Evolutionary conservation across 35 echinoderm and acorn worm species (phyloP).

Genomic region (Acanthaster planci): DNA sequence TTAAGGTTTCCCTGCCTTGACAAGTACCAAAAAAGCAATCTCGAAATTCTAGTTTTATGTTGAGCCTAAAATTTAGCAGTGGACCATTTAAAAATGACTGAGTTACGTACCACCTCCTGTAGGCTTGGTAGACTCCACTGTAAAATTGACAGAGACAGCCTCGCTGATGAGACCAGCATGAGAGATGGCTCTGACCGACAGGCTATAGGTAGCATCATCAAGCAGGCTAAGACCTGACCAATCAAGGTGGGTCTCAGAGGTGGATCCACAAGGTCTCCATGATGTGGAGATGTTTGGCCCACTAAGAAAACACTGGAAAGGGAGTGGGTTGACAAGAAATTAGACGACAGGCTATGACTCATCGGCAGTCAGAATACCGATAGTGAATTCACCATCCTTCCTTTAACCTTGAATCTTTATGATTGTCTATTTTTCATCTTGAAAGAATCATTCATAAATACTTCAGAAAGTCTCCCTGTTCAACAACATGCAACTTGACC

Average conservation of each 20-base stretch:
- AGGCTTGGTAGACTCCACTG: slow-evolving; percentile 6
- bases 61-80: neutral
- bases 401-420: too few species aligned
- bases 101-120: neutral
- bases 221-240: slow-evolving; percentile 3
- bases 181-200: slow-evolving; percentile 46
- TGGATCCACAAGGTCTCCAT: slow-evolving; percentile 17
- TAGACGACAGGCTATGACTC: too few species aligned
- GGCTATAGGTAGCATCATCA: neutral
- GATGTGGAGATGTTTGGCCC: neutral
- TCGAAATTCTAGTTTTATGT: neutral
- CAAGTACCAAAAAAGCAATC: neutral
- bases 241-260: neutral
- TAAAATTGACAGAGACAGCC: neutral
- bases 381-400: too few species aligned
- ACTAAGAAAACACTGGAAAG: neutral
- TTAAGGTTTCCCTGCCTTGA: neutral
- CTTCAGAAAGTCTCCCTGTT: too few species aligned
- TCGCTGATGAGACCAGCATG: slow-evolving; percentile 11
- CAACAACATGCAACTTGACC: too few species aligned
- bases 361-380: too few species aligned
- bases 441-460: too few species aligned
- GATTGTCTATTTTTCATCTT: too few species aligned
- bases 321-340: too few species aligned
- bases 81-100: too few species aligned